Percentiles rank a stretch among this genome's conserved stretches.
Evolutionary conservation across 2,888 invertebrate species (phyloP).

Genomic region (Melanophora roralis): DNA sequence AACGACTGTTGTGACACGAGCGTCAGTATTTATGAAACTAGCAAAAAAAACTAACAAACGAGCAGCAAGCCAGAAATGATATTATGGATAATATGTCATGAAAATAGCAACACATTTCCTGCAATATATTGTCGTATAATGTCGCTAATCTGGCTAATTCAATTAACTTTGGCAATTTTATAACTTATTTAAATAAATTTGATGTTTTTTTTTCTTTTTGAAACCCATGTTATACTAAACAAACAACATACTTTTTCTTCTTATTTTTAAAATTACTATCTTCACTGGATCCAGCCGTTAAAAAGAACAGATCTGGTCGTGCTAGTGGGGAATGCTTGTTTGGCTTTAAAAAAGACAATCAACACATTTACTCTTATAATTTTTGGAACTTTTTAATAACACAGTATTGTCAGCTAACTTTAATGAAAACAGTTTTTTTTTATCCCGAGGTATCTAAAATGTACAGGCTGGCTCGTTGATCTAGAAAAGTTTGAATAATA

Average conservation of each 20-base stretch:
- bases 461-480: slow-evolving; percentile 4
- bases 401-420: not conserved
- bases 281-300: not conserved
- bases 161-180: not conserved
- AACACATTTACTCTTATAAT: not conserved
- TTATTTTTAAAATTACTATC: not conserved
- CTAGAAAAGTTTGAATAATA: slow-evolving; percentile 1
- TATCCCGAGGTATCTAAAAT: slow-evolving; percentile 16
- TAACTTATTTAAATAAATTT: not conserved
- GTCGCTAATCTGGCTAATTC: not conserved
- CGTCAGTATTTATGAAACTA: no score
- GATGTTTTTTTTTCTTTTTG: not conserved
- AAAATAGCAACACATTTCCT: not conserved
- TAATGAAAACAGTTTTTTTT: not conserved
- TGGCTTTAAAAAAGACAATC: not conserved
- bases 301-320: not conserved
- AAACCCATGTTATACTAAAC: not conserved
- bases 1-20: no score
- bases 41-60: no score
- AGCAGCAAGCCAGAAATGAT: not conserved
- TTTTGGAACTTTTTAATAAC: not conserved
- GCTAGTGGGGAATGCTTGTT: slow-evolving; percentile 4
- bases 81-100: not conserved
- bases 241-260: not conserved
- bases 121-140: not conserved